phyloP scores from a whole-genome alignment of 53 echinoderm and acorn worm species.

The Crossaster papposus region DNA sequence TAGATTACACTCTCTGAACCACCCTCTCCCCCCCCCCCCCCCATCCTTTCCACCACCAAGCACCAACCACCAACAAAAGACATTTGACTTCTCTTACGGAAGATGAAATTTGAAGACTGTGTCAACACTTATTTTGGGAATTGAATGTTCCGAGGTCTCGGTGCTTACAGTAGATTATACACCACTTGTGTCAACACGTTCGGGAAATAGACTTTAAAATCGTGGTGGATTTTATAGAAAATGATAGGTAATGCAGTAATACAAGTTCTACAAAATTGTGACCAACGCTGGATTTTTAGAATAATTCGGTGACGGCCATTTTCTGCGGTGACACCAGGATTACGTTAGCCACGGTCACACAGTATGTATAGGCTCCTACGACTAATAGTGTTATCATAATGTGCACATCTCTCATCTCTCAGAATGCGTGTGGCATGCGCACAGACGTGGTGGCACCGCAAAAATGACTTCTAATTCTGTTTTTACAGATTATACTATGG shows the following conservation, averaged over 20 bases:
- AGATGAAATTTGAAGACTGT: background rate
- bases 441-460: no score
- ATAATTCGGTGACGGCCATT: no score
- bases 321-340: no score
- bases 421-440: no score
- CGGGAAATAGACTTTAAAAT: background rate
- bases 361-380: no score
- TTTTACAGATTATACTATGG: no score
- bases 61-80: constrained; percentile 2
- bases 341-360: no score
- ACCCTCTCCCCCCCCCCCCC: background rate
- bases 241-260: background rate
- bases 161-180: background rate
- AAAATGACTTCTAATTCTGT: no score
- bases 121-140: background rate
- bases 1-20: constrained; percentile 27
- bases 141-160: background rate
- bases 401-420: no score
- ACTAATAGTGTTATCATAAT: no score
- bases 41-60: background rate
- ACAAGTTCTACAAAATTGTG: background rate
- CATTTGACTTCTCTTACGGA: background rate
- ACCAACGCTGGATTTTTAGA: no score
- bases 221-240: background rate
- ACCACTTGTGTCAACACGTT: background rate